Percentiles rank a stretch among this genome's conserved stretches.
These are phyloP conservation scores for Zaprionus nigranus DNA, from an alignment of 1,140 invertebrate species.

Conservation along the genomic window DNA sequence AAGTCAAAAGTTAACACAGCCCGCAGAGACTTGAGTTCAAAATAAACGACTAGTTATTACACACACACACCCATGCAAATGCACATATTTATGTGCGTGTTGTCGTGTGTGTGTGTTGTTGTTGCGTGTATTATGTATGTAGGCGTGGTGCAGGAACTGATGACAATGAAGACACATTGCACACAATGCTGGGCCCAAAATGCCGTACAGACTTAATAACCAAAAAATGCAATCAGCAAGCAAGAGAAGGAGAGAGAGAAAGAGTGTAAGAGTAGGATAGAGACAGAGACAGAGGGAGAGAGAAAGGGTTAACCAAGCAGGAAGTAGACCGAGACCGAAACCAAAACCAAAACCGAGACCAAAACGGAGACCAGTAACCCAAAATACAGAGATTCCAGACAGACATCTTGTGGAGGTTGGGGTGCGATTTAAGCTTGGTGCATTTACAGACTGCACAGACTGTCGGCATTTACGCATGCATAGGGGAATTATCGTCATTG, in stretches of 20 bases:
- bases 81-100: constrained; percentile 16
- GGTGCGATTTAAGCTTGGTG: neutral
- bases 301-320: neutral
- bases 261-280: neutral
- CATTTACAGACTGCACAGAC: constrained; percentile 29
- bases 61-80: constrained; percentile 11
- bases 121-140: constrained; percentile 15
- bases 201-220: constrained; percentile 77
- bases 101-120: constrained; percentile 25
- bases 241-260: neutral
- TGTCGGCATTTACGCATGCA: constrained; percentile 65
- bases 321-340: constrained; percentile 21
- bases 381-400: neutral
- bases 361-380: constrained; percentile 23
- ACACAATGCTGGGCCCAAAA: constrained; percentile 30
- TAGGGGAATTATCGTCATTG: constrained; percentile 23
- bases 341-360: constrained; percentile 9
- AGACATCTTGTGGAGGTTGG: neutral
- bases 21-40: constrained; percentile 48
- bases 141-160: constrained; percentile 8
- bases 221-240: constrained; percentile 76
- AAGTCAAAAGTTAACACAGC: constrained; percentile 70
- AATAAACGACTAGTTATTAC: constrained; percentile 73
- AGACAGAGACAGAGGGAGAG: neutral
- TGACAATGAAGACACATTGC: constrained; percentile 50